Evolutionary conservation across 2,888 invertebrate species (phyloP).

Genomic region (Tinea semifulvella): DNA sequence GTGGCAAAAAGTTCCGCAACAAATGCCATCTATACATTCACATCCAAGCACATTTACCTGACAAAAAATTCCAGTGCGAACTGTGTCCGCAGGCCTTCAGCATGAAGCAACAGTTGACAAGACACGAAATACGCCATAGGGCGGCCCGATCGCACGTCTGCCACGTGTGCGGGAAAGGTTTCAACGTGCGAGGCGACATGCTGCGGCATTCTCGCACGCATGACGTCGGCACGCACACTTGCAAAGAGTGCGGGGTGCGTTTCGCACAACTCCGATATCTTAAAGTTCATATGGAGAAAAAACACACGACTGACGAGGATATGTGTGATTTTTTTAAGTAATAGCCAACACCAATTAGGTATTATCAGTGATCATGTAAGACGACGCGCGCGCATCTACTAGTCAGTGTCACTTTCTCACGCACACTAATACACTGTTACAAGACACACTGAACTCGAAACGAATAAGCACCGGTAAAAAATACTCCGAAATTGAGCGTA

Average conservation of each 20-base stretch:
- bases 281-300: constrained; percentile 47
- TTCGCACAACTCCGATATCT: constrained; percentile 64
- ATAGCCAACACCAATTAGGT: too few species aligned
- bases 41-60: constrained; percentile 45
- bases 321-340: too few species aligned
- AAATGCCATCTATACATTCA: constrained; percentile 60
- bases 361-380: too few species aligned
- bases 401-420: too few species aligned
- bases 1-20: constrained; percentile 56
- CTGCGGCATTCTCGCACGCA: constrained; percentile 61
- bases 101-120: constrained; percentile 48
- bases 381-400: too few species aligned
- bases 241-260: constrained; percentile 46
- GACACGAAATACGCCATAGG: constrained; percentile 51
- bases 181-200: constrained; percentile 52
- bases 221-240: constrained; percentile 41
- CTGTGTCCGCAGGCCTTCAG: constrained; percentile 48
- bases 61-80: constrained; percentile 31
- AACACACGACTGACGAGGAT: constrained; percentile 26
- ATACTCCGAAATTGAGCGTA: too few species aligned
- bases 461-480: too few species aligned
- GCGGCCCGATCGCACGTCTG: constrained; percentile 46
- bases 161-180: constrained; percentile 51
- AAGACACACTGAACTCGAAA: too few species aligned
- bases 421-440: too few species aligned